Base-by-base conservation (phyloP, 2,888 invertebrate genomes). In the Himalopsyche tibetana region DNA sequence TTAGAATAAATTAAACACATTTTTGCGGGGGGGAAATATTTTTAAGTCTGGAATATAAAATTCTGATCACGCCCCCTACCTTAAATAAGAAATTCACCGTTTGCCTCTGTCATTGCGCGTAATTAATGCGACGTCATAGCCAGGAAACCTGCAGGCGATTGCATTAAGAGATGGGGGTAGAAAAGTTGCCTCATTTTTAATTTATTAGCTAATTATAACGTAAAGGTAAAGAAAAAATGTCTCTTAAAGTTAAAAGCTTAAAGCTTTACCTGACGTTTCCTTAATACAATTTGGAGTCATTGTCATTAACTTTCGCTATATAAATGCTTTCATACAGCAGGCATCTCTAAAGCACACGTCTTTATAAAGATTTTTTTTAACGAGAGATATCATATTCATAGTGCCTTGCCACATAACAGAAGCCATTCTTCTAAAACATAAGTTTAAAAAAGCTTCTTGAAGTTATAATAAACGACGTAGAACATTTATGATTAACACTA, bases 61-160 rank as follows among this genome's bases (percentile, higher is more conserved):
- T 38, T 36, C 15, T 74, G 74, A 74, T 74, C 74, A 74, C 74
- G 36, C 74, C 74, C 55, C 55, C 82, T 55, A 19, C 55, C 82
- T 51, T 36, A 12, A 55, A 36, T 81, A 28, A 55, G 40, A 82
- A 82, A 82, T 28, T 40, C 45, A 40, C 40, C 82, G 51, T 82
- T 45, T 55, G 55, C 82, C 55, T 82, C 74, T 82, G 79, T 82
- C 80, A 86, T 82, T 80, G 69, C 80, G 42, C 51, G 86, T 83
- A 86, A 86, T 86, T 86, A 86, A 86, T 86, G 86, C 80, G 86
- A 82, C 86, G 86, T 86, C 86, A 83, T 69, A 63, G 38, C 45
- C 86, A 86, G 86, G 12, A 56, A 83, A 17, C 81, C 81, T 84
- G 81, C 80, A 81, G 81, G 84, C 80, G 81, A 84, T 84, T 85